phyloP scores from a whole-genome alignment of 2,888 invertebrate species.

The Galeruca laticollis region DNA sequence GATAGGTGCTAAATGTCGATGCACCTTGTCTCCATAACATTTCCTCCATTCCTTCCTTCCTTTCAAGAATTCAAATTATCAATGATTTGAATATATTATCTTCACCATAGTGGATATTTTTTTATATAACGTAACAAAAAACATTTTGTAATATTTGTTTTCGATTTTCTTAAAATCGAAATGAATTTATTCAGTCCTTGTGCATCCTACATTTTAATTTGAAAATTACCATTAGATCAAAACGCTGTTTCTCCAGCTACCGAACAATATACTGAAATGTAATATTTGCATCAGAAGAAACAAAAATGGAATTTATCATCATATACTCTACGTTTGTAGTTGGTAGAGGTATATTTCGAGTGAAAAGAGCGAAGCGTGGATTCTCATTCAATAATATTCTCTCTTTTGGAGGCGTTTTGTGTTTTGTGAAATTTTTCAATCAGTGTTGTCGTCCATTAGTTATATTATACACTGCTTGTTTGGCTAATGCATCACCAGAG shows the following conservation, averaged over 20 bases:
- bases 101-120: no score
- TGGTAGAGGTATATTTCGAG: slow-evolving; percentile 27
- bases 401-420: slow-evolving; percentile 62
- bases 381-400: slow-evolving; percentile 64
- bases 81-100: no score
- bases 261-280: slow-evolving; percentile 14
- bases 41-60: no score
- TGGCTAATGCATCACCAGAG: slow-evolving; percentile 62
- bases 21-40: no score
- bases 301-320: slow-evolving; percentile 45
- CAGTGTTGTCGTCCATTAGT: slow-evolving; percentile 67
- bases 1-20: no score
- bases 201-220: neutral
- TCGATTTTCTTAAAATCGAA: no score
- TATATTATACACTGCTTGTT: slow-evolving; percentile 65
- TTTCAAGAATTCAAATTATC: no score
- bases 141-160: no score
- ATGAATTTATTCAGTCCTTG: no score
- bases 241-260: neutral
- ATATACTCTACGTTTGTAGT: slow-evolving; percentile 39
- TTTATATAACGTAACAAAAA: no score
- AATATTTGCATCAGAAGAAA: slow-evolving; percentile 28
- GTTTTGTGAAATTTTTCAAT: slow-evolving; percentile 66
- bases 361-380: slow-evolving; percentile 47
- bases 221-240: slow-evolving; percentile 4